Conservation (phyloP, 2,888 invertebrate species). For the Ecliptopera silaceata region DNA sequence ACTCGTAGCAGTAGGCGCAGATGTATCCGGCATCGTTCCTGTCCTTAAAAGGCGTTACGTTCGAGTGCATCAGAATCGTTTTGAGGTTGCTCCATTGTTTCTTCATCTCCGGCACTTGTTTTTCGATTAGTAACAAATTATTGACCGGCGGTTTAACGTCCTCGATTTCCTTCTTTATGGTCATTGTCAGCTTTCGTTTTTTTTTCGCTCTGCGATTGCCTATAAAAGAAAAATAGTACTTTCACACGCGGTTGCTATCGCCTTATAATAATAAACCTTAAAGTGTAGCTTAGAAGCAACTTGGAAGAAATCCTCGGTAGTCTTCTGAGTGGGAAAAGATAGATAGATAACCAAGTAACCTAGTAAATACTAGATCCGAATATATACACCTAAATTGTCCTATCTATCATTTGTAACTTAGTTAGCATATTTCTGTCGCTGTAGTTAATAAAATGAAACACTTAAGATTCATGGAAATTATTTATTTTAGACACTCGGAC, state of each 20-base stretch:
- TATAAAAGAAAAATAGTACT: conserved; percentile 78
- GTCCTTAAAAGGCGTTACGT: conserved; percentile 66
- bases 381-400: too few species aligned
- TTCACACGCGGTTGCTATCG: conserved; percentile 67
- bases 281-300: conserved; percentile 20
- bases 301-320: background rate
- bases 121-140: conserved; percentile 46
- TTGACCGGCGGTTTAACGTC: conserved; percentile 45
- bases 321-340: background rate
- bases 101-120: conserved; percentile 51
- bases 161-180: conserved; percentile 58
- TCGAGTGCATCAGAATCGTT: conserved; percentile 67
- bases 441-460: background rate
- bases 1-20: conserved; percentile 74
- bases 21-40: conserved; percentile 72
- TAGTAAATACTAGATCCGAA: too few species aligned
- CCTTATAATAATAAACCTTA: conserved; percentile 15
- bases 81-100: conserved; percentile 76
- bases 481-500: conserved; percentile 8
- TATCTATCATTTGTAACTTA: too few species aligned
- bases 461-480: background rate
- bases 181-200: conserved; percentile 61
- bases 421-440: too few species aligned
- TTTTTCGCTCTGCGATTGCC: conserved; percentile 68
- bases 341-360: too few species aligned